These are phyloP conservation scores for Podarcis muralis DNA, from an alignment of 2,113 vertebrate species.

Conservation along the genomic window DNA sequence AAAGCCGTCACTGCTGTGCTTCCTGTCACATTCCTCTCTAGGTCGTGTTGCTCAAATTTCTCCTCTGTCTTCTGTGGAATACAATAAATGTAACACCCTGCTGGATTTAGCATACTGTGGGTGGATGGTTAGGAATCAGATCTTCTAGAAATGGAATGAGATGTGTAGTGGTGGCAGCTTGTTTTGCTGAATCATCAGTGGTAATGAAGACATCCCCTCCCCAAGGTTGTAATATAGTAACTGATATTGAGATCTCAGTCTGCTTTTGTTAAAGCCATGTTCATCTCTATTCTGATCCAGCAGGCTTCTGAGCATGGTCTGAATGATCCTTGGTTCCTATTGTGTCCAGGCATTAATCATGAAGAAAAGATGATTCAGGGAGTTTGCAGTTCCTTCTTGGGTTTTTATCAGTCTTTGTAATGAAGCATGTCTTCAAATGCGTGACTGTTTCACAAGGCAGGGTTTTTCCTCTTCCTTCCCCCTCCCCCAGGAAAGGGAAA, in stretches of 20 bases:
- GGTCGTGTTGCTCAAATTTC: not conserved
- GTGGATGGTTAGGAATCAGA: not conserved
- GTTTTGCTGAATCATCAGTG: not conserved
- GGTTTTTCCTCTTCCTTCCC: constrained; percentile 39
- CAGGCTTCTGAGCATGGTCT: not conserved
- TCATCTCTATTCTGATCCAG: not conserved
- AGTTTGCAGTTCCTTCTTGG: not conserved
- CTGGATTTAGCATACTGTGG: not conserved
- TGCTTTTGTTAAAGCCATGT: not conserved
- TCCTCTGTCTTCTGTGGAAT: no score
- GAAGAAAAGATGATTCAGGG: not conserved
- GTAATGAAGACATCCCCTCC: not conserved
- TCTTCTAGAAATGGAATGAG: not conserved
- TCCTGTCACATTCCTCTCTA: not conserved
- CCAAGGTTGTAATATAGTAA: not conserved
- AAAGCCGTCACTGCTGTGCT: not conserved
- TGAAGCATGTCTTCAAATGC: not conserved
- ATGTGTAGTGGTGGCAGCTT: not conserved
- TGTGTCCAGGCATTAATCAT: not conserved
- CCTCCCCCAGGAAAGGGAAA: constrained; percentile 56
- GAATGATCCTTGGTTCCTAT: not conserved
- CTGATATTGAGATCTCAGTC: not conserved
- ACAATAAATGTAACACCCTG: not conserved
- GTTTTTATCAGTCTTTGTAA: constrained; percentile 23
- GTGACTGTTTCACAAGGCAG: not conserved